A percentile compares a stretch with the other conserved stretches of the same genome.
Evolutionary conservation across 2,797 vertebrate genomes (phyloP).

Genomic region (Lepilemur septentrionalis): DNA sequence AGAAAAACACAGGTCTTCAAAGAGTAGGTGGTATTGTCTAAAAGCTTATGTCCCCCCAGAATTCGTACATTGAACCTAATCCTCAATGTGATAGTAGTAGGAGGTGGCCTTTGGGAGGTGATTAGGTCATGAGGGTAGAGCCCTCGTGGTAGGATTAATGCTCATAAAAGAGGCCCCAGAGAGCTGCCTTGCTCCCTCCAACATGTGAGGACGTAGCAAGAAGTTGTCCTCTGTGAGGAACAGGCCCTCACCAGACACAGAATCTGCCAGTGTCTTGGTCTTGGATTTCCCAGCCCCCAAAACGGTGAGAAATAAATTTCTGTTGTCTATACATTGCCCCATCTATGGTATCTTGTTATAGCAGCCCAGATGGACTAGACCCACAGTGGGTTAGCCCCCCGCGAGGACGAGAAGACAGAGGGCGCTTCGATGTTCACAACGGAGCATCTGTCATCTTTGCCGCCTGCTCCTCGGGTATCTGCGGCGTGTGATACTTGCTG

Average conservation of each 20-base stretch:
- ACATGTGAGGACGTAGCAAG: neutral
- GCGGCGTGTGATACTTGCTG: neutral
- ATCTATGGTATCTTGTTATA: neutral
- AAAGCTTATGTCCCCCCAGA: neutral
- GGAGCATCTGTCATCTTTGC: neutral
- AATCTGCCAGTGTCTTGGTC: neutral
- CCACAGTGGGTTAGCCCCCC: neutral
- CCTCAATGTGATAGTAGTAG: neutral
- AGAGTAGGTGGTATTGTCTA: neutral
- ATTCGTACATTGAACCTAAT: neutral
- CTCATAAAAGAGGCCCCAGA: neutral
- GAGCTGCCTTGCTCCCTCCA: neutral
- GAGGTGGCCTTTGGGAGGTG: neutral
- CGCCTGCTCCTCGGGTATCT: neutral
- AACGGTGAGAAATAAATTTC: neutral
- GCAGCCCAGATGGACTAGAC: neutral
- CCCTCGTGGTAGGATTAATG: neutral
- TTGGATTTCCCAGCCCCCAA: neutral
- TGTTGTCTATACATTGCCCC: neutral
- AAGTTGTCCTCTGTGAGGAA: neutral
- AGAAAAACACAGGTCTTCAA: neutral
- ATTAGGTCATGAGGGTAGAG: neutral
- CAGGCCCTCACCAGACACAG: neutral
- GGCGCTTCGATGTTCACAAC: neutral
- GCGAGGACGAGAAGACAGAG: neutral